phyloP scores from a whole-genome alignment of 1,140 invertebrate species.

The Ctenoplectra terminalis region DNA sequence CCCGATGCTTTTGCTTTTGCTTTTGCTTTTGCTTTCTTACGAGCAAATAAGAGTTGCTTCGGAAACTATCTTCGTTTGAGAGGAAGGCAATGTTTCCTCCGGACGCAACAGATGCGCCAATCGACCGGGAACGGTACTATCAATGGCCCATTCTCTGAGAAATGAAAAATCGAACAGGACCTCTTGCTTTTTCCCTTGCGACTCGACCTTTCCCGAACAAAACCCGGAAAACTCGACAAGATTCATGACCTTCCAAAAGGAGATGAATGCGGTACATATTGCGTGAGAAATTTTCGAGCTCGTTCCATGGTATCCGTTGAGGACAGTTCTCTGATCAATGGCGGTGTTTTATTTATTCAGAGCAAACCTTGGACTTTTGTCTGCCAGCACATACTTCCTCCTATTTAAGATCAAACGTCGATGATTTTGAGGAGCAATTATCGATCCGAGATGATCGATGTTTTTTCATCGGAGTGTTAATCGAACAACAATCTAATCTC shows the following conservation, averaged over 20 bases:
- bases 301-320: no score
- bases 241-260: background rate
- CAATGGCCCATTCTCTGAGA: constrained; percentile 33
- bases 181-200: background rate
- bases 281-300: constrained; percentile 45
- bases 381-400: no score
- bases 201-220: constrained; percentile 36
- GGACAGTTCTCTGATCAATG: background rate
- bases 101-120: constrained; percentile 48
- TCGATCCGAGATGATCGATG: background rate
- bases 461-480: constrained; percentile 30
- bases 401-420: no score
- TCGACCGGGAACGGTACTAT: constrained; percentile 11
- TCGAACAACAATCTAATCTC: constrained; percentile 61
- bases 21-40: background rate
- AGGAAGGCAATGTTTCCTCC: constrained; percentile 9
- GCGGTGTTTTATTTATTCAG: background rate
- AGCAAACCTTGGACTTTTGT: background rate
- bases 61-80: background rate
- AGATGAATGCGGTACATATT: background rate
- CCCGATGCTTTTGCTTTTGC: no score
- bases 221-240: constrained; percentile 27
- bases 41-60: background rate
- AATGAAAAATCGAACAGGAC: constrained; percentile 51
- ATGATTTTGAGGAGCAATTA: background rate